Conservation (phyloP, 37 sponge, comb jelly and placozoan genomes). For the Lycopodina hypogea region DNA sequence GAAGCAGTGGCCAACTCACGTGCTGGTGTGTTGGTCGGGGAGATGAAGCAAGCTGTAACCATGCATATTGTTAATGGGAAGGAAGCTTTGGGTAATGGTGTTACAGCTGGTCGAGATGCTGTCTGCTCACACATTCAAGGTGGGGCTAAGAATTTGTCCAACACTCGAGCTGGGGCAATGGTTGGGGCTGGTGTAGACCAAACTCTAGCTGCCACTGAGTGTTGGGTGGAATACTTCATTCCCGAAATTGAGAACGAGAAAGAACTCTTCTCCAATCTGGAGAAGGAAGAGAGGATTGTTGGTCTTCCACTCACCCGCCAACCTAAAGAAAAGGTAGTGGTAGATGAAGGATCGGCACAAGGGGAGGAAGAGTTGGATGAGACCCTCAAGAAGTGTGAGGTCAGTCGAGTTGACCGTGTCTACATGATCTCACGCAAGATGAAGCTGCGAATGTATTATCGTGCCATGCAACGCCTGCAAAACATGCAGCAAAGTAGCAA, state of each 20-base stretch:
- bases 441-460: slow-evolving; percentile 48
- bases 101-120: slow-evolving; percentile 19
- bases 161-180: slow-evolving; percentile 50
- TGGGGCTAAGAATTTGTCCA: slow-evolving; percentile 25
- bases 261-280: slow-evolving; percentile 34
- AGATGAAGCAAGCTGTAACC: slow-evolving; percentile 25
- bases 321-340: neutral
- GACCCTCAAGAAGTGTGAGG: too few species aligned
- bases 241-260: slow-evolving; percentile 44
- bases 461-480: slow-evolving; percentile 46
- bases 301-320: neutral
- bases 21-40: slow-evolving; percentile 27
- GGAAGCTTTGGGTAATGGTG: slow-evolving; percentile 13
- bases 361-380: slow-evolving; percentile 24
- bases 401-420: slow-evolving; percentile 12
- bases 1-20: slow-evolving; percentile 44
- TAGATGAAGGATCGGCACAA: neutral
- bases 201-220: slow-evolving; percentile 42
- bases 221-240: slow-evolving; percentile 51
- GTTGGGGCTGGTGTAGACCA: slow-evolving; percentile 55
- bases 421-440: slow-evolving; percentile 46
- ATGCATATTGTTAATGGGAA: slow-evolving; percentile 22
- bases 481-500: slow-evolving; percentile 32
- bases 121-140: slow-evolving; percentile 23
- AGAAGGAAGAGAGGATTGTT: slow-evolving; percentile 20